Base-by-base conservation (phyloP, 2,113 vertebrate species). In the Rhinopomastus cyanomelas region DNA sequence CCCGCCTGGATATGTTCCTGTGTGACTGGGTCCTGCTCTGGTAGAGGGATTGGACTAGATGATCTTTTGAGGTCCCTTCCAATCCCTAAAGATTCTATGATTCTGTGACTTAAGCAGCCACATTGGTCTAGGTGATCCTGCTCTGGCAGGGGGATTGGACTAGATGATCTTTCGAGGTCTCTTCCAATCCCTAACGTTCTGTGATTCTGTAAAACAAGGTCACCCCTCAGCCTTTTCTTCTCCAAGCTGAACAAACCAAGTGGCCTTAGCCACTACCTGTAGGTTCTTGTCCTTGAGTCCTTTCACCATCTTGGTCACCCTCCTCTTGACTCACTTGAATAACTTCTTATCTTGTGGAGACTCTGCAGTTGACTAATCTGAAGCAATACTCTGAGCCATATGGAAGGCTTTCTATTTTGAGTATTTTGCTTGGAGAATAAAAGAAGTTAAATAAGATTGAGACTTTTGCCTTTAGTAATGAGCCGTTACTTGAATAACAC, bases 201-300 rank as follows among this genome's bases (percentile, higher is more conserved):
- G n/a, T n/a, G n/a, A n/a, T n/a, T n/a, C n/a, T n/a, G n/a, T n/a
- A n/a, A n/a, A n/a, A n/a, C n/a, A 59, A 55, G n/a, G 27, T 13
- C 42, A 46, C 36, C 8, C 27, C 32, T 65, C 46, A 42, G 21
- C 7, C 12, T 69, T 53, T n/a, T n/a, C n/a, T n/a, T n/a, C 34
- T 51, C 8, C 12, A 16, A 30, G 11, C 16, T 62, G 60, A 68
- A 52, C 6, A 56, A 34, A 25, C 6, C 36, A 57, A 20, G 20
- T 21, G 14, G 5, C 42, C 12, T 46, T 42, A 73, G 6, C 22
- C 1, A 1, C 60, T n/a, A 12, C 14, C 34, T 3, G 0, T 21
- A 49, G 32, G 11, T 56, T n/a, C 20, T 44, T 56, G 23, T 27
- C 23, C 14, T 44, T 0, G 0, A 66, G 46, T 3, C 7, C 17